These are phyloP conservation scores for Phasia obesa DNA, from an alignment of 2,888 invertebrate species.

Conservation along the genomic window DNA sequence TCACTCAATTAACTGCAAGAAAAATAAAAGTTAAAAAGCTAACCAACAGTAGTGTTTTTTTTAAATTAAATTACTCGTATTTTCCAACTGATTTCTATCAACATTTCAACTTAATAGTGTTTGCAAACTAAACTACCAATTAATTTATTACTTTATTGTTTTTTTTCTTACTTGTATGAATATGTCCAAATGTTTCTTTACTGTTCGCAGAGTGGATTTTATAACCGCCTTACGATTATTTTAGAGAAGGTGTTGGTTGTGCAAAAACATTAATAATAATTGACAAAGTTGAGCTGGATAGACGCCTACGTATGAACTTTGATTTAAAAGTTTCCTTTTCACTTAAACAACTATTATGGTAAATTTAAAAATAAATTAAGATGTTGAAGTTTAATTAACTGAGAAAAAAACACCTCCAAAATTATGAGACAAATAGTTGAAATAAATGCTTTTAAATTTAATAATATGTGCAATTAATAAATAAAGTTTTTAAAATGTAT, in stretches of 20 bases:
- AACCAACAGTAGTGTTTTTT: conserved; percentile 29
- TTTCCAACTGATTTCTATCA: conserved; percentile 43
- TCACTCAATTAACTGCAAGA: conserved; percentile 46
- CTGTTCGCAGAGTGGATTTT: not conserved
- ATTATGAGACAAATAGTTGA: not conserved
- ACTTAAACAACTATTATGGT: not conserved
- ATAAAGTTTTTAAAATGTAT: too few relatives aligned
- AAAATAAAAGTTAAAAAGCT: not conserved
- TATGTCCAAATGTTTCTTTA: not conserved
- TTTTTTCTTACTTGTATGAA: not conserved
- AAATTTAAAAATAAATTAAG: conserved; percentile 32
- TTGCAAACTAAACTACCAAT: conserved; percentile 1
- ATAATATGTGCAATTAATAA: too few relatives aligned
- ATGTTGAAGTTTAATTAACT: conserved; percentile 51
- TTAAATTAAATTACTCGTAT: not conserved
- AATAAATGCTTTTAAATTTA: too few relatives aligned
- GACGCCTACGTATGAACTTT: conserved; percentile 12
- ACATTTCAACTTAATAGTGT: not conserved
- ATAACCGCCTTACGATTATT: not conserved
- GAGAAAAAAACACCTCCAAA: not conserved
- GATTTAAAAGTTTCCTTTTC: not conserved
- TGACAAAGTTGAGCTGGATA: not conserved
- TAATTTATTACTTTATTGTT: conserved; percentile 46
- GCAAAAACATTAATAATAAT: not conserved
- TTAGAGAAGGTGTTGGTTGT: conserved; percentile 21